These are phyloP conservation scores for Anas platyrhynchos DNA, from an alignment of 2,113 vertebrate species.

Conservation along the genomic window DNA sequence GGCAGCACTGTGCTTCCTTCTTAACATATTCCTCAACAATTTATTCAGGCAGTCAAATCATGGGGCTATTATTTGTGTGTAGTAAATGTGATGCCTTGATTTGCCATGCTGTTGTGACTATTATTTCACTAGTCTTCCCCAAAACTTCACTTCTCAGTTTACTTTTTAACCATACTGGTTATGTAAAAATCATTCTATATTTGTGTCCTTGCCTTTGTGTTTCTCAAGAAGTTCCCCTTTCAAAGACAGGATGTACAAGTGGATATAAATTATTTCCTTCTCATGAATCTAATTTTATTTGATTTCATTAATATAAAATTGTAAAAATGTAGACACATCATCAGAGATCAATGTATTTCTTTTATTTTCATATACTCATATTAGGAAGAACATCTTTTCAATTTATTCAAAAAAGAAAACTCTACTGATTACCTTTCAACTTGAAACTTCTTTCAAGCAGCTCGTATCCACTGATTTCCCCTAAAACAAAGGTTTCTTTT, in stretches of 20 bases:
- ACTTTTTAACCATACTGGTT: neutral
- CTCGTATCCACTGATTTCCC: neutral
- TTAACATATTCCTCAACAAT: neutral
- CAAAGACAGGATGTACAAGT: neutral
- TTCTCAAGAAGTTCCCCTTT: neutral
- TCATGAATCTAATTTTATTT: neutral
- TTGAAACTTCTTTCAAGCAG: neutral
- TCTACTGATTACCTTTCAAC: neutral
- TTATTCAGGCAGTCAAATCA: neutral
- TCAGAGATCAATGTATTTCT: neutral
- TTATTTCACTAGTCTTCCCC: neutral
- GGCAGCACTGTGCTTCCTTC: neutral
- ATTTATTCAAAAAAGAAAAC: neutral
- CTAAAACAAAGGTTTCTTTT: slow-evolving; percentile 30
- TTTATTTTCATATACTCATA: neutral
- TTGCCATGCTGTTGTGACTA: neutral
- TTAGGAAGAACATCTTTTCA: neutral
- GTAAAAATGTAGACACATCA: neutral
- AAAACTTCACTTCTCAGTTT: neutral
- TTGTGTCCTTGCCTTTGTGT: neutral
- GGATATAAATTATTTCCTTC: neutral
- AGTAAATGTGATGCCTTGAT: neutral
- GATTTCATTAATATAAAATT: neutral
- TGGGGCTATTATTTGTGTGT: neutral
- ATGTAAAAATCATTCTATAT: neutral